Base-by-base conservation (phyloP, 2,797 vertebrate genomes). In the Hyperoplus lanceolatus region DNA sequence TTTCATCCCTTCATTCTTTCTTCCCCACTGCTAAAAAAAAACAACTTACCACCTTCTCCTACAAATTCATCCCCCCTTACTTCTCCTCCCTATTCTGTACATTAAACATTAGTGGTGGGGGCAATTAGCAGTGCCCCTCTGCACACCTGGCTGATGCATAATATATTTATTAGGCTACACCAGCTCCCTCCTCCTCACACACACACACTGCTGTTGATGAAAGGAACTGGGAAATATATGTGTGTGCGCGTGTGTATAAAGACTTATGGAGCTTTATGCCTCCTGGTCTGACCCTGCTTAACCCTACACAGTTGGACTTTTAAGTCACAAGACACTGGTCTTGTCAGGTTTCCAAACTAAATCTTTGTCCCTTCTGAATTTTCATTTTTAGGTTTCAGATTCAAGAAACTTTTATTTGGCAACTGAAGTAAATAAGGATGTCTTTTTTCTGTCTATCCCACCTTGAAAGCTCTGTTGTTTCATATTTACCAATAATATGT, bases 21-120 rank as follows among this genome's bases (percentile, higher is more conserved):
- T 14, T 29, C 18, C 38, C 36, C 36, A 18, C 62, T 69, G 5
- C 21, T 48, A 45, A 39, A 5, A 6, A 51, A 29, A 29, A 10
- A 21, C 55, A 16, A 3, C 8, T 29, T 36, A 1, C 11, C 41
- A 18, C 18, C 18, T 39, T 8, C 16, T 68, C 18, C 55, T 55
- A 36, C 69, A 41, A 16, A 64, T 65, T 29, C 29, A 67, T 3
- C 49, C 75, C 75, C 39, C 58, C 72, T 64, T 69, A 43, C 73
- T 67, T 72, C 83, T 83, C 75, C 73, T 70, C 81, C 82, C 65
- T 66, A 68, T 90, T 85, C 89, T 93, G 93, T 96, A 94, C 95
- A 95, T 95, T 95, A 95, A 96, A 95, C 93, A 96, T 95, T 94
- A 96, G 93, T 91, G 90, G 91, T 93, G 94, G 92, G 94, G 95